Base-by-base conservation (phyloP, 2,888 invertebrate genomes). In the Meliscaeva auricollis region DNA sequence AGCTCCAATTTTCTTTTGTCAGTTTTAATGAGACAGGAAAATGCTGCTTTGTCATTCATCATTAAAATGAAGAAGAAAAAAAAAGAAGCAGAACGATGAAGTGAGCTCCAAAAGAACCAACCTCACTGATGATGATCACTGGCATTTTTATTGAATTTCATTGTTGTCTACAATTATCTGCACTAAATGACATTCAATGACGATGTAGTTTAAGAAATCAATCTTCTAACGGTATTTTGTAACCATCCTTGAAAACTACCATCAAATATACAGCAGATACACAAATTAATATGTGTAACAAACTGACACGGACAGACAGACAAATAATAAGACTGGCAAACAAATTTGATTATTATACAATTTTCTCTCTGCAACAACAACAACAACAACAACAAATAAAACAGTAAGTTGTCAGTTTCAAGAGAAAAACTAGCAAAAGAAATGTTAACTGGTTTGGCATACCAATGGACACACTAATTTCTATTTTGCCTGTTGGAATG, bases 331-430 rank as follows among this genome's bases (percentile, higher is more conserved):
- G 64, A 50, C 72, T 77, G 50, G 26, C 56, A 64, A 77, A 54
- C 41, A 66, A 79, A 69, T 84, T 84, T 44, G 79, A 84, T 84
- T 70, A 85, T 75, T 81, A 81, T 81, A 84, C 85, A 85, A 85
- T 81, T 81, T 72, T 54, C 64, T 64, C 15, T 8, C 7, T 8
- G 7, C 1, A 44, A 44, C 13, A 41, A 41, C n/a, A n/a, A n/a
- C n/a, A 35, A 35, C 3, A 44, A n/a, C 7, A 17, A 46, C 9
- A 46, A 7, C 46, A 46, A 9, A 56, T n/a, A 76, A 9, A 17
- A 85, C 76, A 48, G 76, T 81, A 77, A 76, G 85, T 77, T 73
- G 76, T 76, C 81, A 73, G 62, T 6, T 62, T n/a, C 35, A 38
- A 38, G 26, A 50, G 17, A 11, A 46, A 35, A 56, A 38, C 9